Evolutionary conservation across 2,113 vertebrate species (phyloP).

Genomic region (Misgurnus mizolepis): DNA sequence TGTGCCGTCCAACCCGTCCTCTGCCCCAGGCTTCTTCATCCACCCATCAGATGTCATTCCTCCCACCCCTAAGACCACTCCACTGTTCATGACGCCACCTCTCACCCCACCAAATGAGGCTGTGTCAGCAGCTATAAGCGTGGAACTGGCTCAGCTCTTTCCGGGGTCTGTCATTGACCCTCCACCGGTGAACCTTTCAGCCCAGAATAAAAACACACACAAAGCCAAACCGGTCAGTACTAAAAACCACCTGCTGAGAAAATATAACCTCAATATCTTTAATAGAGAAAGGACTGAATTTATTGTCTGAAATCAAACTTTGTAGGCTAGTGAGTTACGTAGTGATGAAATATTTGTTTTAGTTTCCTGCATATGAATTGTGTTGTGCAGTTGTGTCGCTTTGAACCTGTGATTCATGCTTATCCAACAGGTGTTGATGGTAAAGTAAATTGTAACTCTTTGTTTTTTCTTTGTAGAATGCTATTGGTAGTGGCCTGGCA

Average conservation of each 20-base stretch:
- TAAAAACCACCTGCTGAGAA: neutral
- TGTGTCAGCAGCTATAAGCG: slow-evolving; percentile 93
- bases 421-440: neutral
- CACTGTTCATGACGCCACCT: slow-evolving; percentile 98
- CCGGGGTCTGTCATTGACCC: slow-evolving; percentile 94
- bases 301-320: neutral
- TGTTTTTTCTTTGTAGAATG: slow-evolving; percentile 74
- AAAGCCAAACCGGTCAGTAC: slow-evolving; percentile 88
- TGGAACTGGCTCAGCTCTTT: slow-evolving; percentile 95
- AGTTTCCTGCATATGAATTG: neutral
- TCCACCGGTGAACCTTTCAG: slow-evolving; percentile 87
- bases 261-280: too few species aligned
- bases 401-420: neutral
- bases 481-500: slow-evolving; percentile 90
- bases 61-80: slow-evolving; percentile 97
- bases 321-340: slow-evolving; percentile 14
- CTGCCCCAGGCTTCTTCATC: slow-evolving; percentile 95
- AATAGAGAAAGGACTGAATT: too few species aligned
- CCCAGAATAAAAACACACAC: slow-evolving; percentile 90
- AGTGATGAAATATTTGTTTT: neutral
- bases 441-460: neutral
- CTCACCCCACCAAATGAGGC: slow-evolving; percentile 97
- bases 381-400: neutral
- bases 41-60: slow-evolving; percentile 98
- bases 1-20: slow-evolving; percentile 90